These are phyloP conservation scores for Meiosimyza decipiens DNA, from an alignment of 2,888 invertebrate species.

Conservation along the genomic window DNA sequence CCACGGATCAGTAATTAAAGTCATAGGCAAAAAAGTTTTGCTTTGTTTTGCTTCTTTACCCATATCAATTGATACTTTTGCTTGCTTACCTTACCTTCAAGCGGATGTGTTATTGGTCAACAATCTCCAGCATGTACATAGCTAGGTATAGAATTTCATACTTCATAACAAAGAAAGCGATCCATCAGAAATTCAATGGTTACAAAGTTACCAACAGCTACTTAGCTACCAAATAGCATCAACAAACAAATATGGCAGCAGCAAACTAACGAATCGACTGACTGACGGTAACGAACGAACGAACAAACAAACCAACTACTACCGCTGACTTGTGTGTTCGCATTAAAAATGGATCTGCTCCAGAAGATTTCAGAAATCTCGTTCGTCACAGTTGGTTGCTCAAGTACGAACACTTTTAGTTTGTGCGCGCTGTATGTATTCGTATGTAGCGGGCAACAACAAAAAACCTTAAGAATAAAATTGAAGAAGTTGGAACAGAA, in stretches of 20 bases:
- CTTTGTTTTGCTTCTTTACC: too few relatives aligned
- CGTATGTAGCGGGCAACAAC: neutral
- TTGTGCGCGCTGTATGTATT: neutral
- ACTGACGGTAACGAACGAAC: neutral
- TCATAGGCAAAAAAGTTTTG: too few relatives aligned
- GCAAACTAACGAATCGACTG: neutral
- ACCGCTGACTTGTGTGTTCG: slow-evolving; percentile 4
- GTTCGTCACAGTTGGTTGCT: slow-evolving; percentile 65
- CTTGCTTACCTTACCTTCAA: slow-evolving; percentile 4
- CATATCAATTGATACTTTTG: neutral
- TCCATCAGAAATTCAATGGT: slow-evolving; percentile 21
- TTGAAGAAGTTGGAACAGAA: neutral
- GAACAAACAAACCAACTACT: neutral
- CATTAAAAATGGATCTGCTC: slow-evolving; percentile 65
- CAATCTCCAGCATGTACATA: neutral
- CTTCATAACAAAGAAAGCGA: slow-evolving; percentile 21
- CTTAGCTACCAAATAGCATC: neutral
- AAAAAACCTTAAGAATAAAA: slow-evolving; percentile 2
- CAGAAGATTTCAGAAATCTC: slow-evolving; percentile 66
- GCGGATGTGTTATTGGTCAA: slow-evolving; percentile 33
- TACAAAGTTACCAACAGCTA: neutral
- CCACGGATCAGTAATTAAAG: too few relatives aligned
- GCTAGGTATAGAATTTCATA: slow-evolving; percentile 15
- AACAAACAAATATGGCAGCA: neutral
- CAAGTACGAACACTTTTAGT: slow-evolving; percentile 53